Evolutionary conservation across 1,140 invertebrate species (phyloP).

Genomic region (Anadara kagoshimensis): DNA sequence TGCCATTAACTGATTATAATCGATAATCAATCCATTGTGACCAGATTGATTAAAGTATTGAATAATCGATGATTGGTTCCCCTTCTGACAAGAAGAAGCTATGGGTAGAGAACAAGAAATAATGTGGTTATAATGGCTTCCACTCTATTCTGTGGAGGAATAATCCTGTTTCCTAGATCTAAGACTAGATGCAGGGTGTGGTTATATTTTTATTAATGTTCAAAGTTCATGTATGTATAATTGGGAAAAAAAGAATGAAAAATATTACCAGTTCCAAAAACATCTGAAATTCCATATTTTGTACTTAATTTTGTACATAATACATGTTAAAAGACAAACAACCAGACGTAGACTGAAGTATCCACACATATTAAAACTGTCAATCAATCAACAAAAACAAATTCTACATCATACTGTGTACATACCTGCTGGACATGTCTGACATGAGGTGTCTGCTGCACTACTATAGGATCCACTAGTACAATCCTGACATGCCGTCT

Average conservation of each 20-base stretch:
- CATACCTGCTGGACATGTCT: slow-evolving; percentile 61
- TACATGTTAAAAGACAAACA: too few relatives aligned
- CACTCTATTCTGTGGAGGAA: not conserved
- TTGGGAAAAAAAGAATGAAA: not conserved
- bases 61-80: not conserved
- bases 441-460: slow-evolving; percentile 50
- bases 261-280: too few relatives aligned
- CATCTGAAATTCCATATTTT: too few relatives aligned
- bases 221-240: not conserved
- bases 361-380: not conserved
- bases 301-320: too few relatives aligned
- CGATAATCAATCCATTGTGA: not conserved
- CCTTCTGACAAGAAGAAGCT: too few relatives aligned
- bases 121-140: not conserved
- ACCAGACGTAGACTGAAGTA: too few relatives aligned
- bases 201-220: not conserved
- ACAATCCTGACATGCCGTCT: slow-evolving; percentile 59
- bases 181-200: too few relatives aligned
- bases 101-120: too few relatives aligned
- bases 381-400: not conserved
- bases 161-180: too few relatives aligned
- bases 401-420: not conserved
- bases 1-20: not conserved
- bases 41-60: not conserved
- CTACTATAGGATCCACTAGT: slow-evolving; percentile 52